phyloP scores from a whole-genome alignment of 92 coral and sea anemone species.

The Parazoanthus darwini region DNA sequence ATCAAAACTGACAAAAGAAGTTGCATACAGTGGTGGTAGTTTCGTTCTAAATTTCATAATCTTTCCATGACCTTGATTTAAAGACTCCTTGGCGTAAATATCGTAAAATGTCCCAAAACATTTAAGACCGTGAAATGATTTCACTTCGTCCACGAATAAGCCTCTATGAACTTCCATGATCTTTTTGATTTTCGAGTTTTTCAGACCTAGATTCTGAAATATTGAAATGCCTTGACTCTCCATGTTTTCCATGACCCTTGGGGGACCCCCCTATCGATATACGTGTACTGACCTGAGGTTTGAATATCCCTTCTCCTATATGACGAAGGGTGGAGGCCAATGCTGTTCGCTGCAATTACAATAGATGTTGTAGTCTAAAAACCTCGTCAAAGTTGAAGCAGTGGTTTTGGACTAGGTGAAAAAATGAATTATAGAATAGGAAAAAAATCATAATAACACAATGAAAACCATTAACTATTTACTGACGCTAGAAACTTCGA shows the following conservation, averaged over 20 bases:
- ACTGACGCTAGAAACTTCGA: background rate
- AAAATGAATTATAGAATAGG: background rate
- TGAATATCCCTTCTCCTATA: conserved; percentile 93
- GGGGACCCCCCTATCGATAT: background rate
- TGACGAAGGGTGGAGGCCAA: conserved; percentile 92
- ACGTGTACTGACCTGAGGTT: conserved; percentile 81
- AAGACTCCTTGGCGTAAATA: background rate
- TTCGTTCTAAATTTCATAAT: background rate
- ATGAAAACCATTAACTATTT: too few relatives aligned
- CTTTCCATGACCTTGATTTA: background rate
- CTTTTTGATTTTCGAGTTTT: background rate
- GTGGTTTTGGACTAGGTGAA: too few relatives aligned
- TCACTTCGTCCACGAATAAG: background rate
- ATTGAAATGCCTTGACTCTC: background rate
- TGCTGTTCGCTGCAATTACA: conserved; percentile 74
- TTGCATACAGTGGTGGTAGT: too few relatives aligned
- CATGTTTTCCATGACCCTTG: background rate
- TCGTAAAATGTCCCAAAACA: too few relatives aligned
- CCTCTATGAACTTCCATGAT: too few relatives aligned
- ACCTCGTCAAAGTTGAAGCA: background rate
- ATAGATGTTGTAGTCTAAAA: background rate
- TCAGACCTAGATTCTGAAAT: too few relatives aligned
- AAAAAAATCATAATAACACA: too few relatives aligned
- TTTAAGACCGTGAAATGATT: background rate
- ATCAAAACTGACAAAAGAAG: too few relatives aligned